A percentile compares a stretch with the other conserved stretches of the same genome.
These are phyloP conservation scores for Anas platyrhynchos DNA, from an alignment of 2,113 vertebrate species.

Conservation along the genomic window DNA sequence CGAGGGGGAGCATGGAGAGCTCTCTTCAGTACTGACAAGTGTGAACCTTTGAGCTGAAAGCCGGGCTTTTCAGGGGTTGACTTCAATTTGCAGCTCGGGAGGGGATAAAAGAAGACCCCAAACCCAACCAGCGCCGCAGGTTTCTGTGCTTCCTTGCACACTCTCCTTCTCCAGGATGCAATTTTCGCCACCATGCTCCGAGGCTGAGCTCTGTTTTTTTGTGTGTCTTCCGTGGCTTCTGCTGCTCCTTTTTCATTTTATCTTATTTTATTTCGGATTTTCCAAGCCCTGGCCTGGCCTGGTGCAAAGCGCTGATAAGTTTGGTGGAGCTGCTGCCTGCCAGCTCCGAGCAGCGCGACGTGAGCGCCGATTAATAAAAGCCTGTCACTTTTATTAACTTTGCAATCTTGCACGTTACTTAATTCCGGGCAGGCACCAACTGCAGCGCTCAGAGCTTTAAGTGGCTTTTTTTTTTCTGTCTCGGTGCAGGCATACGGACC, in stretches of 20 bases:
- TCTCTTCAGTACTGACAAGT: rapidly evolving
- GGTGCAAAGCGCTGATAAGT: background rate
- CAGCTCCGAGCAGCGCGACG: background rate
- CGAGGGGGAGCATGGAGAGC: background rate
- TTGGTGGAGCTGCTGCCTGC: background rate
- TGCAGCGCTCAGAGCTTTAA: background rate
- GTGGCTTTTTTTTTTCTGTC: background rate
- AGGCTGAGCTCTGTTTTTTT: background rate
- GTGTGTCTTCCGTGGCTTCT: background rate
- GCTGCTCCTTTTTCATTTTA: background rate
- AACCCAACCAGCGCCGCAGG: background rate
- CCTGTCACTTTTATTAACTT: slow-evolving; percentile 54
- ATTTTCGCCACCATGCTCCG: background rate
- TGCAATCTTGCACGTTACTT: background rate
- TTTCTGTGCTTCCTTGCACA: background rate
- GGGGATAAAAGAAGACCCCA: background rate
- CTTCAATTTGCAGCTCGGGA: background rate
- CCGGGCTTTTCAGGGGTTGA: background rate
- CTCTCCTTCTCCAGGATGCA: background rate
- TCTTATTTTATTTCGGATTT: background rate
- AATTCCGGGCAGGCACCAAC: slow-evolving; percentile 28
- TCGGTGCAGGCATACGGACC: background rate
- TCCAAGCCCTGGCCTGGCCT: background rate
- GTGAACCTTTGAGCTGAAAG: background rate
- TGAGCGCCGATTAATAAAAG: background rate